phyloP scores from a whole-genome alignment of 2,888 invertebrate species.

The Limnephilus rhombicus region DNA sequence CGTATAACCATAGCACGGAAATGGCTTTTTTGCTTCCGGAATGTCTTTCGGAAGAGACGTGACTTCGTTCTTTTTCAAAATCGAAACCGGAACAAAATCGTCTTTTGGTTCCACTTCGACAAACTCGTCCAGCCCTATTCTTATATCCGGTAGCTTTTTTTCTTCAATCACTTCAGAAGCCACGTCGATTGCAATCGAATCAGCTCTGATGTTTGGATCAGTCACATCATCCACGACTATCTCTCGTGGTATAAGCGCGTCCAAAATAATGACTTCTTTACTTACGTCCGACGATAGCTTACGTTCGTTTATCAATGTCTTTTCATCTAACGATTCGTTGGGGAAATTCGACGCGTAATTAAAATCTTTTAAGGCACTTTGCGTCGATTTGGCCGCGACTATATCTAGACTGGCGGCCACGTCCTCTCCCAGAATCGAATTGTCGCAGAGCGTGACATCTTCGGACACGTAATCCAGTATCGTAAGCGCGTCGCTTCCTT shows the following conservation, averaged over 20 bases:
- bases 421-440: constrained; percentile 31
- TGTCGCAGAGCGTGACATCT: constrained; percentile 18
- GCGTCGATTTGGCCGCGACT: background rate
- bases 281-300: background rate
- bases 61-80: constrained; percentile 54
- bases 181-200: constrained; percentile 45
- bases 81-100: constrained; percentile 60
- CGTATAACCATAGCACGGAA: constrained; percentile 68
- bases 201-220: background rate
- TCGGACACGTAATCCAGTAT: constrained; percentile 48
- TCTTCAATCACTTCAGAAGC: constrained; percentile 19
- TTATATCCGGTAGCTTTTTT: background rate
- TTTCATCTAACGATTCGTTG: background rate
- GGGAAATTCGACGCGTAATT: constrained; percentile 1
- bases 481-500: constrained; percentile 55
- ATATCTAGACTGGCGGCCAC: background rate
- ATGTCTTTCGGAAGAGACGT: constrained; percentile 73
- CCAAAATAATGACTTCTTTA: background rate
- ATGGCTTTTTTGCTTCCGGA: constrained; percentile 69
- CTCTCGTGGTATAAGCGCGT: background rate
- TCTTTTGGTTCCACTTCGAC: background rate
- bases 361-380: constrained; percentile 34
- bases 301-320: background rate
- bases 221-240: background rate
- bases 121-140: background rate